Evolutionary conservation across 2,888 invertebrate species (phyloP).

Genomic region (Dermolepida albohirtum): DNA sequence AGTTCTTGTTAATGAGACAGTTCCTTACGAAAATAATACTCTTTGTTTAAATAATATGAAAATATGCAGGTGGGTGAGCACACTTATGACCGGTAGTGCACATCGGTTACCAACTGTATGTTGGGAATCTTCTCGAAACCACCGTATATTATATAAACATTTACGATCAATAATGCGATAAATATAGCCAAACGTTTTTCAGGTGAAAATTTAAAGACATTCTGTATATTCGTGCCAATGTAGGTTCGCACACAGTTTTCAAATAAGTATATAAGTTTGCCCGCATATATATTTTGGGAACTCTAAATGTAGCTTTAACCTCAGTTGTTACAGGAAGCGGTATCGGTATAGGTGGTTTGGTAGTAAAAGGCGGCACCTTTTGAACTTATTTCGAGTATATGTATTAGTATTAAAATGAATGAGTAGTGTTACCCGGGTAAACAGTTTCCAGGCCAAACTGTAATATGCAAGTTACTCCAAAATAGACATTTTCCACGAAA

Average conservation of each 20-base stretch:
- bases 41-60: too few species aligned
- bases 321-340: constrained; percentile 32
- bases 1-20: too few species aligned
- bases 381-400: constrained; percentile 18
- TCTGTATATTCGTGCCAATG: constrained; percentile 32
- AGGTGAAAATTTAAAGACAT: constrained; percentile 34
- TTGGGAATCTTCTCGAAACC: too few species aligned
- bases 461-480: constrained; percentile 8
- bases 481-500: constrained; percentile 24
- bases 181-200: constrained; percentile 7
- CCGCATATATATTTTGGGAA: constrained; percentile 21
- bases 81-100: too few species aligned
- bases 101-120: too few species aligned
- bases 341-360: constrained; percentile 25
- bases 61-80: too few species aligned
- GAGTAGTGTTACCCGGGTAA: constrained; percentile 1
- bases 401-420: constrained; percentile 22
- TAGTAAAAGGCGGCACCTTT: constrained; percentile 30
- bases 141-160: too few species aligned
- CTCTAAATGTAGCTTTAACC: constrained; percentile 30
- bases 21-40: too few species aligned
- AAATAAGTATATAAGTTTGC: constrained; percentile 32
- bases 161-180: neutral
- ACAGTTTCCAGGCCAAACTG: neutral
- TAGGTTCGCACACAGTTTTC: constrained; percentile 24